Evolutionary conservation across 1,140 invertebrate genomes (phyloP).

Genomic region (Brachionus plicatilis): DNA sequence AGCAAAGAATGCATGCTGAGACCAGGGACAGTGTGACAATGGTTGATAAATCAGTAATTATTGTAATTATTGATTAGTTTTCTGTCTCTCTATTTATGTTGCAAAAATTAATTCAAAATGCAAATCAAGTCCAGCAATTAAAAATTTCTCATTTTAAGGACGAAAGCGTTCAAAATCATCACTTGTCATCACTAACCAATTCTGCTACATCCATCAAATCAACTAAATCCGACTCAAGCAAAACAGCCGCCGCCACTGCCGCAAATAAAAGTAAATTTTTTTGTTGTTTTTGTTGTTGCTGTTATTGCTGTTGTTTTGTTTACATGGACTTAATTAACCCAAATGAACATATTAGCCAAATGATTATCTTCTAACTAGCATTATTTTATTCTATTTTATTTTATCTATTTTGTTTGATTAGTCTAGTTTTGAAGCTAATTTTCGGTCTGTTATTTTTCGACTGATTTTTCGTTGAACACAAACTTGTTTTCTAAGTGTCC

Average conservation of each 20-base stretch:
- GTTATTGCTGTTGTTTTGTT: neutral
- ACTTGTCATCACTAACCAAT: neutral
- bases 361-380: neutral
- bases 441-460: neutral
- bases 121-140: neutral
- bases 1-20: neutral
- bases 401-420: neutral
- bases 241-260: neutral
- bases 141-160: neutral
- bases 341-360: neutral
- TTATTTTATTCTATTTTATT: neutral
- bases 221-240: neutral
- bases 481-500: no score
- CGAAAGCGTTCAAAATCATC: neutral
- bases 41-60: constrained; percentile 2
- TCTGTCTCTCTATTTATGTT: neutral
- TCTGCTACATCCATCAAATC: neutral
- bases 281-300: no score
- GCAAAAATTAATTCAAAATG: neutral
- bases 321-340: neutral
- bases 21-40: neutral
- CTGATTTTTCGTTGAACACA: neutral
- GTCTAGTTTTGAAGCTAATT: neutral
- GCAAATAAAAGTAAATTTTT: neutral
- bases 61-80: constrained; percentile 9